A percentile compares a stretch with the other conserved stretches of the same genome.
phyloP scores from a whole-genome alignment of 2,888 invertebrate species.

The Steinernema scapterisci region DNA sequence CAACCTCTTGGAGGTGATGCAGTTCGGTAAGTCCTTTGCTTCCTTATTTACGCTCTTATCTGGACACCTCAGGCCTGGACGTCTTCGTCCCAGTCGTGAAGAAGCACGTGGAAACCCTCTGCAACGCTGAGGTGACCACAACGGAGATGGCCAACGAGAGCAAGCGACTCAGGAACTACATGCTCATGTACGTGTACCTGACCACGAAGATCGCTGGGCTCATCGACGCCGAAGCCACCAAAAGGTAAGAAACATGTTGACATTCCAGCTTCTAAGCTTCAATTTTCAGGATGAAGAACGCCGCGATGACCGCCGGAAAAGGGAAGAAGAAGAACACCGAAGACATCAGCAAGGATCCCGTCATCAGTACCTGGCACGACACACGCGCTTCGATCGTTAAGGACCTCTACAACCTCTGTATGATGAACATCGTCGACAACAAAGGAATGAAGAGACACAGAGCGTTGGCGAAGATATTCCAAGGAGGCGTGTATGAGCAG shows the following conservation, averaged over 20 bases:
- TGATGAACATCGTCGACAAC: slow-evolving; percentile 9
- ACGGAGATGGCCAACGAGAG: slow-evolving; percentile 11
- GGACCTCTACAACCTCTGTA: not conserved
- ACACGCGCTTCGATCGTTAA: not conserved
- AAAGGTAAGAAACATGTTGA: slow-evolving; percentile 25
- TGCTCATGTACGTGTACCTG: slow-evolving; percentile 40
- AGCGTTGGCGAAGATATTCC: not conserved
- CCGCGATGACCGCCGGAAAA: not conserved
- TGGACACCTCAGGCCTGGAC: not conserved
- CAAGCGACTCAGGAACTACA: slow-evolving; percentile 33
- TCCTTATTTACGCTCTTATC: not conserved
- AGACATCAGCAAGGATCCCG: not conserved
- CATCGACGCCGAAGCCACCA: slow-evolving; percentile 34
- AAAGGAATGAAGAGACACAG: not conserved
- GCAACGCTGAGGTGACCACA: not conserved
- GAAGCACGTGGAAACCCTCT: not conserved
- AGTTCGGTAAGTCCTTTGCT: not conserved
- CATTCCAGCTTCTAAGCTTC: not conserved
- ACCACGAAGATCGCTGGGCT: slow-evolving; percentile 33
- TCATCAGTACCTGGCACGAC: not conserved
- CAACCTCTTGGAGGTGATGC: slow-evolving; percentile 3
- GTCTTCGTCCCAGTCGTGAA: not conserved
- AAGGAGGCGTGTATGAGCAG: slow-evolving; percentile 12
- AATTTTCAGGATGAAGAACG: slow-evolving; percentile 8
- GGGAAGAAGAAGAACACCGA: not conserved